Percentiles rank a stretch among this genome's conserved stretches.
phyloP scores from a whole-genome alignment of 2,797 vertebrate genomes.

The Pelochelys cantorii region DNA sequence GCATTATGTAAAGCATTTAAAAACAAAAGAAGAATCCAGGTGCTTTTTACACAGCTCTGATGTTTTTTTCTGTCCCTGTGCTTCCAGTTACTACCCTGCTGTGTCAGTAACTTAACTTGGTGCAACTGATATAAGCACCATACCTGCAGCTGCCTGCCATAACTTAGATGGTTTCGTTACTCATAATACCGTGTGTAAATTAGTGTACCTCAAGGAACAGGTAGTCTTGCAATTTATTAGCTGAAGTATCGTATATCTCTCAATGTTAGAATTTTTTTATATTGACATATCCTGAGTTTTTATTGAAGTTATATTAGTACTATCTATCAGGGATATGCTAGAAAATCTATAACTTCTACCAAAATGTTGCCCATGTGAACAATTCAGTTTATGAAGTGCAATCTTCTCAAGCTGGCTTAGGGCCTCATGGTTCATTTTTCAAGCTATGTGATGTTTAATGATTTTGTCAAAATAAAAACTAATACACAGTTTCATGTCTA shows the following conservation, averaged over 20 bases:
- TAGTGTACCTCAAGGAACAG: constrained; percentile 80
- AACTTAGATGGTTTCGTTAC: constrained; percentile 73
- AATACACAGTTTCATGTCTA: constrained; percentile 86
- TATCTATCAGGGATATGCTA: constrained; percentile 97
- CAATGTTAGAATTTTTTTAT: constrained; percentile 86
- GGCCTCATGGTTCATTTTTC: constrained; percentile 91
- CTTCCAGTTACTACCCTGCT: constrained; percentile 19
- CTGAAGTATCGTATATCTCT: constrained; percentile 82
- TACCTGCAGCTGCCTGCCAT: constrained; percentile 61
- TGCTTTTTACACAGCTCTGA: neutral
- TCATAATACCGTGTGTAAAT: constrained; percentile 80
- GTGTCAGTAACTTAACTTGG: constrained; percentile 45
- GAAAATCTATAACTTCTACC: constrained; percentile 97
- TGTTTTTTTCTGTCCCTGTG: constrained; percentile 10
- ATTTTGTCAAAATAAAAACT: constrained; percentile 94
- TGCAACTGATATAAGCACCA: constrained; percentile 40
- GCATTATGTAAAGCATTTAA: neutral
- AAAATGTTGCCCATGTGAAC: constrained; percentile 93
- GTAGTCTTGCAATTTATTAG: constrained; percentile 84
- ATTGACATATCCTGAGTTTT: constrained; percentile 94
- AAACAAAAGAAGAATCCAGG: neutral
- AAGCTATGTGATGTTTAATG: constrained; percentile 91
- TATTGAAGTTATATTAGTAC: constrained; percentile 98
- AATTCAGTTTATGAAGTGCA: constrained; percentile 95
- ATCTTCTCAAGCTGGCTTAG: constrained; percentile 88